Evolutionary conservation across 2,888 invertebrate species (phyloP), one percentile per base, ranked within the genome.

Genomic region (Neoscelio sp.): DNA sequence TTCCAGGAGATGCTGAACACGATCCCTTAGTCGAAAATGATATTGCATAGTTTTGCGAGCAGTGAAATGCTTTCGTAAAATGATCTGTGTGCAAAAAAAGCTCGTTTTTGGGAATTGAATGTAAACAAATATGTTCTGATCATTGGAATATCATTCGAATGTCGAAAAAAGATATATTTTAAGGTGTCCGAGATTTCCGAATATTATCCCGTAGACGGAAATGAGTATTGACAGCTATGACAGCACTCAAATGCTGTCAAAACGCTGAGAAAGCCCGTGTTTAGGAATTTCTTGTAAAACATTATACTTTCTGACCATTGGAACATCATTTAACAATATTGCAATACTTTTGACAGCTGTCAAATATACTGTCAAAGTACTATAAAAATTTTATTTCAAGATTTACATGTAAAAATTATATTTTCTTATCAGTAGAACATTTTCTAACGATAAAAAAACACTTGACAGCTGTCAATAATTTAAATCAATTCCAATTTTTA

Each of bases 271-370:
- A n/a, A n/a, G n/a, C 28, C 28, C 28, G n/a, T 23, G n/a, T n/a
- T n/a, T n/a, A n/a, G n/a, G n/a, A n/a, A n/a, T n/a, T n/a, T n/a
- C n/a, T n/a, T n/a, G n/a, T n/a, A n/a, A n/a, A n/a, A n/a, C n/a
- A n/a, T n/a, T n/a, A n/a, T n/a, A n/a, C n/a, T n/a, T 23, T 23
- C 23, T 23, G 23, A 23, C 23, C 30, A 33, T 33, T 33, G 33
- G 33, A 33, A 33, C n/a, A 33, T 33, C 33, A 7, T 1, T 33
- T 33, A 10, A 10, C 10, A 12, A 10, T 33, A 33, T 33, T 2
- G 33, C 10, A 33, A 33, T 33, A 33, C 33, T 33, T 10, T 33
- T 33, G 33, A 10, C n/a, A 33, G 33, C 33, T 33, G 33, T 33
- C 7, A 33, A 33, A 33, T 33, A 33, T 33, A 12, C n/a, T n/a